Base-by-base conservation (phyloP, 2,113 vertebrate species). In the Addax nasomaculatus region DNA sequence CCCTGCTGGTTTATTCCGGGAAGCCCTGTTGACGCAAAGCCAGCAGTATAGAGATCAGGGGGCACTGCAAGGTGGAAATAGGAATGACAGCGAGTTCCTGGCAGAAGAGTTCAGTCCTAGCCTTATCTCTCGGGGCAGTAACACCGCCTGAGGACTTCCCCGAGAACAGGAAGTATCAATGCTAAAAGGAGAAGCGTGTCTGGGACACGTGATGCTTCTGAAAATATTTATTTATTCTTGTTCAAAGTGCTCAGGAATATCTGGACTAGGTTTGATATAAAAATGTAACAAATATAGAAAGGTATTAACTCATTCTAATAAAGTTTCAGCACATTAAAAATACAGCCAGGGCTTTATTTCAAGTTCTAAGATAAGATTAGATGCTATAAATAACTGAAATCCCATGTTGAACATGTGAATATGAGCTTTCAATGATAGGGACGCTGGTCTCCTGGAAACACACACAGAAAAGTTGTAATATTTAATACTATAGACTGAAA, bases 341-440 rank as follows among this genome's bases (percentile, higher is more conserved):
- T 7, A 30, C 23, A 91, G 23, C 33, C 4, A n/a, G 43, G 47
- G 45, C 39, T 92, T 70, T 49, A 67, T 55, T 86, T 85, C 94
- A 87, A 84, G 14, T 80, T 53, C 47, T 93, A 53, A 93, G 79
- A 89, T 60, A 94, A 91, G 36, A 95, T 15, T 80, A 57, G 85
- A n/a, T 30, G 89, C 49, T 92, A 81, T 95, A 97, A 92, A 90
- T 86, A 91, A 83, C 45, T 62, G 55, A 84, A 83, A 79, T 57
- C 39, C 53, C 62, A 70, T 6, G 12, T 7, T 57, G 53, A 76
- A 73, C 6, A 64, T 8, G 51, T 27, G 13, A 64, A 73, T 79
- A 84, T 15, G 25, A 27, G 14, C 90, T 67, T 96, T 58, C 86
- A 90, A 3, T 27, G 27, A 36, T 1, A 92, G 39, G 3, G 62